These are phyloP conservation scores for Scalopus aquaticus DNA, from an alignment of 2,113 vertebrate species.

Conservation along the genomic window DNA sequence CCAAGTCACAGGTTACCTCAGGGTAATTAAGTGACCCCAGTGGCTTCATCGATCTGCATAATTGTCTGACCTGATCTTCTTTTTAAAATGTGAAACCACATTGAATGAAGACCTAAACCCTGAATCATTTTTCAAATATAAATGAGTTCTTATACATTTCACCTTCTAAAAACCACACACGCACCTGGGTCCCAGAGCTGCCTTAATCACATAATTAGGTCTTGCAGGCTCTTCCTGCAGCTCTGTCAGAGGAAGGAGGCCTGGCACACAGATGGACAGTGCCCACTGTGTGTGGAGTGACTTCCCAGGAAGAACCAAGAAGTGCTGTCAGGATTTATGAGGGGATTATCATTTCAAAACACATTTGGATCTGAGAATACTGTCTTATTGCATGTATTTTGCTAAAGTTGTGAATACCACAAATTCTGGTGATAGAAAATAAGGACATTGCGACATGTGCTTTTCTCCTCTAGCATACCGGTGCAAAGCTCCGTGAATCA, in stretches of 20 bases:
- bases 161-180: background rate
- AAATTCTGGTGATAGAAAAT: background rate
- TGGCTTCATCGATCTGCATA: constrained; percentile 59
- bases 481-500: background rate
- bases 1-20: constrained; percentile 34
- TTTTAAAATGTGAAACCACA: background rate
- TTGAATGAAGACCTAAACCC: background rate
- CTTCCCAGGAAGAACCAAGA: background rate
- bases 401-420: background rate
- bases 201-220: background rate
- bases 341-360: background rate
- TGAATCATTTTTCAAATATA: background rate
- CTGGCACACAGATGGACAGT: background rate
- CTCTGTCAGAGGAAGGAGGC: background rate
- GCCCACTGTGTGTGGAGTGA: background rate
- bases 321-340: background rate
- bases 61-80: constrained; percentile 43
- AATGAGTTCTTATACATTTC: constrained; percentile 16
- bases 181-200: background rate
- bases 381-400: background rate
- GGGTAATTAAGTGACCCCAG: background rate
- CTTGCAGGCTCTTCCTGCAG: background rate
- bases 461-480: background rate
- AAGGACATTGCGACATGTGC: background rate
- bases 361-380: background rate